Evolutionary conservation across 2,888 invertebrate species (phyloP), one percentile per base, ranked within the genome.

Genomic region (Scaptomyza caliginosa): DNA sequence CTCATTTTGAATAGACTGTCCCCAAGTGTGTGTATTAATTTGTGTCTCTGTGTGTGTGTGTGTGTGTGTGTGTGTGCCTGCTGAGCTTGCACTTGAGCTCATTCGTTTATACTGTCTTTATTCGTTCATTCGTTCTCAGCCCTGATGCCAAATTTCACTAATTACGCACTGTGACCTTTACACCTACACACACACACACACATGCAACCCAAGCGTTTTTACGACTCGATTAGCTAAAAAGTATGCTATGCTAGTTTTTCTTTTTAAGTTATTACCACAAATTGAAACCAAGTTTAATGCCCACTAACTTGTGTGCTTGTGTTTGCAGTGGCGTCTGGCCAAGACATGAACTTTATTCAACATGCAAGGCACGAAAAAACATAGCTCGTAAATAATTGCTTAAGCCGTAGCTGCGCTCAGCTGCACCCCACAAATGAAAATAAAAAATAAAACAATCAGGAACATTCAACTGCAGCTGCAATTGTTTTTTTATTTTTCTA

Each of bases 131-230:
- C 40, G 57, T 46, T 57, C 54, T 54, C 55, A 73, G 77, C 77
- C 49, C 52, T 73, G 77, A 72, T 86, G 81, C 84, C 73, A 69
- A 82, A 80, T 81, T 87, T 87, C 77, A 87, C 86, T 82, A 83
- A 87, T 85, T 87, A 85, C 87, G 69, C 67, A 59, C 36, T 56
- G 52, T 70, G 73, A 73, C 73, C 73, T 73, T 75, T 70, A 28
- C 32, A 51, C 30, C 34, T 24, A 24, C 13, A 10, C 30, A 36
- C 7, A 26, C 34, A 11, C 32, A 49, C 2, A 40, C 6, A 21
- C 13, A 30, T 16, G 16, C 26, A 19, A 28, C 40, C 34, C 13
- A 32, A 42, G 48, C 55, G 55, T 16, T 70, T 8, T 54, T 65
- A 50, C 59, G 56, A 56, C 60, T 60, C 71, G 73, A 74, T 73